Base-by-base conservation (phyloP, 1,140 invertebrate species). In the Drosophila kanapiae region DNA sequence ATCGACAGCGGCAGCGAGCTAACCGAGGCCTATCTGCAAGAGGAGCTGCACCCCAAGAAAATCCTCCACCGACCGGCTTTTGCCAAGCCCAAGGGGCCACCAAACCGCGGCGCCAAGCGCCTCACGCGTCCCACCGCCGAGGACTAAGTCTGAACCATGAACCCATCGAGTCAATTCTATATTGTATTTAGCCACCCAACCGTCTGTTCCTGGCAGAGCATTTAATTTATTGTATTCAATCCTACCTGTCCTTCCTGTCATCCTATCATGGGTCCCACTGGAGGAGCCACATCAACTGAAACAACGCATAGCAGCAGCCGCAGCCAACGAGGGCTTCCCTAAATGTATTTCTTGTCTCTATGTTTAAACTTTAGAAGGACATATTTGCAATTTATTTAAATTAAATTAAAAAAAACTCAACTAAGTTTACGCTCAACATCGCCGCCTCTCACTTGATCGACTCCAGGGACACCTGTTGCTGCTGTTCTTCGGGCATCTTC, bases 11-110 rank as follows among this genome's bases (percentile, higher is more conserved):
- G 96, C 48, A 95, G 95, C 79, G 98, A 99, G 94, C 92, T 99
- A 53, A 98, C 97, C 3, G 97, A 98, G 93, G 96, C 97, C 74
- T 98, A 95, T 93, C 94, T 99, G 8, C 95, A 97, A 92, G 98
- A 99, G 80, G 98, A 99, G 94, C 95, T 99, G 68, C 98, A 99
- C 94, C 98, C 98, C 9, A 98, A 97, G 93, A 96, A 97, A 87
- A 98, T 96, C 93, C 95, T 98, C 48, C 96, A 98, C 93, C 95
- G 96, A 80, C 97, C 97, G 35, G 97, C 98, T 80, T 99, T 99
- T 94, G 97, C 97, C 31, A 99, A 98, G 93, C 98, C 98, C 11
- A 98, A 98, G 94, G 98, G 98, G 40, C 98, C 98, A 75, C 97
- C 97, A 5, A 96, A 97, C 83, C 94, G 98, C 86, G 98, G 98